A percentile compares a stretch with the other conserved stretches of the same genome.
Evolutionary conservation across 2,888 invertebrate species (phyloP).

Genomic region (Serripes groenlandicus): DNA sequence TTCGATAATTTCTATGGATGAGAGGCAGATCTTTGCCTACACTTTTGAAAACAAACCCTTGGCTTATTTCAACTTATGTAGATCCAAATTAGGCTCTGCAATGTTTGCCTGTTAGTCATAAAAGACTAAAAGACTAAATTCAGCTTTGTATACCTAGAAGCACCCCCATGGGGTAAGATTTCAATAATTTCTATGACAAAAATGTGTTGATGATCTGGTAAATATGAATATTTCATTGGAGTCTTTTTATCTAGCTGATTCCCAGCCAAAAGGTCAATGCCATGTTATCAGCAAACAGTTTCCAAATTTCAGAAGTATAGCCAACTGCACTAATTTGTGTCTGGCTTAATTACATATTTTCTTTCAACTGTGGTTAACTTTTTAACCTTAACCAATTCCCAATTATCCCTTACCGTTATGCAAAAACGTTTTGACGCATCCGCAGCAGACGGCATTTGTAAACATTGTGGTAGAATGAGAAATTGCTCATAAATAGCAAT

Average conservation of each 20-base stretch:
- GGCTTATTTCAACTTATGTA: too few species aligned
- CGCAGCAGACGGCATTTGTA: neutral
- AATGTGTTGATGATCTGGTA: neutral
- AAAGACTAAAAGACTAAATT: too few species aligned
- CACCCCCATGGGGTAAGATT: neutral
- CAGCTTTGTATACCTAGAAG: too few species aligned
- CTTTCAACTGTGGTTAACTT: neutral
- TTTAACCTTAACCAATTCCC: neutral
- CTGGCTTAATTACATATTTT: constrained; percentile 3
- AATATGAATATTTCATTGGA: constrained; percentile 22
- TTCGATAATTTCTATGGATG: too few species aligned
- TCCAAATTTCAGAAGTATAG: constrained; percentile 4
- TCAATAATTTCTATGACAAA: neutral
- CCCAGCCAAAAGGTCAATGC: constrained; percentile 6
- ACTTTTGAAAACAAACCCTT: too few species aligned
- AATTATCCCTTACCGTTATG: neutral
- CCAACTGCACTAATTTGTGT: constrained; percentile 17
- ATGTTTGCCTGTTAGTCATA: too few species aligned
- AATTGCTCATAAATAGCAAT: neutral
- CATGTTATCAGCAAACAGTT: constrained; percentile 1
- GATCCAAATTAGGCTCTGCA: too few species aligned
- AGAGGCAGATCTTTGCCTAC: too few species aligned
- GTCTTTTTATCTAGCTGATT: neutral
- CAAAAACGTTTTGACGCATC: neutral
- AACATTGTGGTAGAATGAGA: neutral